Evolutionary conservation across 2,797 vertebrate genomes (phyloP).

Genomic region (Prunella strophiata): DNA sequence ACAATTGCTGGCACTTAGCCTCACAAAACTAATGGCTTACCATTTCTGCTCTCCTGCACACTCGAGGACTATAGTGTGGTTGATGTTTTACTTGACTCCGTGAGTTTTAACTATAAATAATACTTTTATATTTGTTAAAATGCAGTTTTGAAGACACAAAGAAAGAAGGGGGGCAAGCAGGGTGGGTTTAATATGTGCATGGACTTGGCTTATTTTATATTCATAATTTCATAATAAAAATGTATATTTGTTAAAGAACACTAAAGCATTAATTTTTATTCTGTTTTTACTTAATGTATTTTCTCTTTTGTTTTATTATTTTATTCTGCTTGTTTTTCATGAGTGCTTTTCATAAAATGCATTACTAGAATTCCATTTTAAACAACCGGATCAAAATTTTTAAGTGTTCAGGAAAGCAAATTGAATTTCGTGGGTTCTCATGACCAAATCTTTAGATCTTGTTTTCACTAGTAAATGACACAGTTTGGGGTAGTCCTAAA

Average conservation of each 20-base stretch:
- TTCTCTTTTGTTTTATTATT: not conserved
- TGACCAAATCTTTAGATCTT: not conserved
- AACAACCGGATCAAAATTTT: not conserved
- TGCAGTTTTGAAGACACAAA: not conserved
- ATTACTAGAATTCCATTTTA: not conserved
- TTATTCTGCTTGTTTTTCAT: not conserved
- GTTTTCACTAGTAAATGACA: not conserved
- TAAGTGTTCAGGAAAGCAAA: not conserved
- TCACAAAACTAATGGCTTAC: not conserved
- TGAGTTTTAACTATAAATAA: conserved; percentile 28
- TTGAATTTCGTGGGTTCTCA: not conserved
- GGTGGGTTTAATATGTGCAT: conserved; percentile 13
- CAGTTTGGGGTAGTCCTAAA: not conserved
- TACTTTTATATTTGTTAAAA: not conserved
- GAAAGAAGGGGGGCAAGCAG: not conserved
- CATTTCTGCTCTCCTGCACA: not conserved
- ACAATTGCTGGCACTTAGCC: not conserved
- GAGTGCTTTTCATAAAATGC: not conserved
- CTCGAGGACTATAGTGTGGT: not conserved
- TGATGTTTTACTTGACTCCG: conserved; percentile 1
- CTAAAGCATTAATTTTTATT: not conserved
- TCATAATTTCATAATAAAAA: conserved; percentile 71
- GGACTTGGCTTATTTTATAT: conserved; percentile 53
- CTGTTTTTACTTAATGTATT: not conserved
- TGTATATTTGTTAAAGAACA: conserved; percentile 16